Base-by-base conservation (phyloP, 2,797 vertebrate species). In the Eulemur albifrons region DNA sequence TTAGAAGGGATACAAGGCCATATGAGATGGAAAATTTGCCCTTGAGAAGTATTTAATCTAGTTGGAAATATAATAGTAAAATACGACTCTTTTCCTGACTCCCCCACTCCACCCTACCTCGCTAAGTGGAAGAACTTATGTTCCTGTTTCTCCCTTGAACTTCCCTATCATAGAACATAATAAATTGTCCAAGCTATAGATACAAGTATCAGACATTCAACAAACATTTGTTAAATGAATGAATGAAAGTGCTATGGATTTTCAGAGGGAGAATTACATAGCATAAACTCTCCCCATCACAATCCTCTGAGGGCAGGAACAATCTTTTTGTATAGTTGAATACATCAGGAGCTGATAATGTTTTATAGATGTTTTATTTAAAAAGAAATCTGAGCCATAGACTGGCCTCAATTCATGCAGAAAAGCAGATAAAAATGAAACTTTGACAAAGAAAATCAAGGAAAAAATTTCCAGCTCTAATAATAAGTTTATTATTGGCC, bases 361-460 rank as follows among this genome's bases (percentile, higher is more conserved):
- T 69, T 69, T 77, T 81, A 13, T 69, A 91, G 5, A 84, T 52
- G 8, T 57, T 85, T 67, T 89, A 59, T 89, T 76, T n/a, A n/a
- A 65, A 65, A 67, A n/a, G 32, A 65, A 67, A 67, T 35, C n/a
- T 54, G 76, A 54, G 50, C 13, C 50, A 92, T 0, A 67, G 45
- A 45, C 48, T 90, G 48, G 35, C 69, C 59, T 94, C 35, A 79
- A 85, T 75, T 90, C 48, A 88, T 27, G 10, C 45, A 25, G 50
- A 88, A 95, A 96, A 84, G 43, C 52, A 87, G 43, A 82, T 76
- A 83, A 97, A 73, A 69, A 77, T 27, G 1, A 45, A 83, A 75
- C 32, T 88, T 65, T 87, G 80, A 40, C 84, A 94, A 63, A 90
- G 40, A 90, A 93, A 94, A 86, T 90, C 63, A 65, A 88, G 32